phyloP scores from a whole-genome alignment of 92 coral and sea anemone species.

The Hydrozoanthus gracilis region DNA sequence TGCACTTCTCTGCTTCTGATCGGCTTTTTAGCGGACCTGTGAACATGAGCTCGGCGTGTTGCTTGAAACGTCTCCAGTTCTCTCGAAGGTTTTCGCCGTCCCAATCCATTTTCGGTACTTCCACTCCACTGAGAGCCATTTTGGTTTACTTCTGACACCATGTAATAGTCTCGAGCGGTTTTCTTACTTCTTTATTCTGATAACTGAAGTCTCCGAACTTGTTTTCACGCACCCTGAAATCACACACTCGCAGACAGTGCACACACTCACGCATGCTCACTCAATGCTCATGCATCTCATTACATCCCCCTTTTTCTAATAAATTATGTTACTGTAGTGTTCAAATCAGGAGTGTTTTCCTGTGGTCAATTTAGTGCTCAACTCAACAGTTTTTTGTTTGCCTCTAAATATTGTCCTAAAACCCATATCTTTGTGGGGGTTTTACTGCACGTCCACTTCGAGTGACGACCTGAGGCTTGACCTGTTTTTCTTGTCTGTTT shows the following conservation, averaged over 20 bases:
- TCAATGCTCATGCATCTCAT: neutral
- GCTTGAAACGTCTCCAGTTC: constrained; percentile 64
- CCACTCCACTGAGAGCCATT: constrained; percentile 50
- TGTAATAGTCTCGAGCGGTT: constrained; percentile 50
- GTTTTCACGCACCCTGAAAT: neutral
- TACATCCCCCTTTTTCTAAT: constrained; percentile 19
- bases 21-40: constrained; percentile 53
- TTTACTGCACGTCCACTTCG: constrained; percentile 43
- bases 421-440: constrained; percentile 29
- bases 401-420: neutral
- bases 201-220: neutral
- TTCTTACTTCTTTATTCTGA: neutral
- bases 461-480: constrained; percentile 17
- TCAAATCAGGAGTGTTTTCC: constrained; percentile 12
- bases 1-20: constrained; percentile 58
- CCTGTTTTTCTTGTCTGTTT: constrained; percentile 20
- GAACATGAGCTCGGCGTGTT: constrained; percentile 62
- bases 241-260: neutral
- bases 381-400: constrained; percentile 14
- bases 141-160: constrained; percentile 52
- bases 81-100: constrained; percentile 57
- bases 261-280: constrained; percentile 11
- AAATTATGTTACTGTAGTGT: constrained; percentile 19
- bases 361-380: neutral
- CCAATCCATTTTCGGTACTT: constrained; percentile 62